Base-by-base conservation (phyloP, 2,888 invertebrate genomes). In the Lepas anatifera region DNA sequence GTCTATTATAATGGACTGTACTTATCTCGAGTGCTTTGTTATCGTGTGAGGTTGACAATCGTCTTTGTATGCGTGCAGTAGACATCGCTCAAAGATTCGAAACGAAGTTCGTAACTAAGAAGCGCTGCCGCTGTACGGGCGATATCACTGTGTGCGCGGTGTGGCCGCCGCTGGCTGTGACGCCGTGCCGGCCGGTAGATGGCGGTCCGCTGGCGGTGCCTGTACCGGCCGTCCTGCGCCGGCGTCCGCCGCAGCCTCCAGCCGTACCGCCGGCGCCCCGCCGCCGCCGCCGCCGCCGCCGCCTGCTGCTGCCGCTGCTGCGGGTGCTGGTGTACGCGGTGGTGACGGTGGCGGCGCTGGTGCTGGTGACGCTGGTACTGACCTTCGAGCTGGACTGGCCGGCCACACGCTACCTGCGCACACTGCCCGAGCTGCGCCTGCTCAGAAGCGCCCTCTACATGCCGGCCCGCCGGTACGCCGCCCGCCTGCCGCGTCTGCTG, bases 381-480 rank as follows among this genome's bases (percentile, higher is more conserved):
- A 35, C 35, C 32, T 58, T 58, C 32, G 58, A 58, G 58, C 58
- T 58, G 58, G 58, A 58, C 58, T 35, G 32, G 58, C 25, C 32
- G 1, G 35, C 58, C 32, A 58, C 58, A 2, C 32, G 35, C 7
- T 32, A 58, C 32, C 58, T 58, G 58, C 58, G 58, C 7, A 18
- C 29, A 18, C 35, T 22, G 7, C 58, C 58, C 32, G 58, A 58
- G 58, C 32, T 58, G 35, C 32, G 35, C 32, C 58, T 58, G 58
- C 18, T 58, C 32, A 32, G 58, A 8, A 16, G 35, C 18, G 18
- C 32, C 7, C 32, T 58, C 18, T 58, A 58, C 58, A 18, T 35
- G 58, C 58, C 35, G 35, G 58, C 35, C 32, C 18, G 22, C 22
- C 32, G 35, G 58, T 35, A 25, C 8, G 58, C 35, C 32, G 58